Base-by-base conservation (phyloP, 53 echinoderm and acorn worm genomes). In the Arbacia lixula region DNA sequence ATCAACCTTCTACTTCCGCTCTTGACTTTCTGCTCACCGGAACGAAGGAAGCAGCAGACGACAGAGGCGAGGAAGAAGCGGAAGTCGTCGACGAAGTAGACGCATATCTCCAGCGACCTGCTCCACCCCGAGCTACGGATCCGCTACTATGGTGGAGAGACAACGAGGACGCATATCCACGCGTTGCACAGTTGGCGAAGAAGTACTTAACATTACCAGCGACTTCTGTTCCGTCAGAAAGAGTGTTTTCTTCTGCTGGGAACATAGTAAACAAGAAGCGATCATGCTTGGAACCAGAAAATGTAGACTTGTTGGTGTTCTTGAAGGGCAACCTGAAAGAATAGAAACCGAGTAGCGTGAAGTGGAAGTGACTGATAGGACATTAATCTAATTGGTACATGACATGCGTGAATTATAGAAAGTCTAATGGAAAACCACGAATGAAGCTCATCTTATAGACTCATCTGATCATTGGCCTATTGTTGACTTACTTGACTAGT, bases 211-310 rank as follows among this genome's bases (percentile, higher is more conserved):
- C 68, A 14, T 27, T 79, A 6, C 85, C 86, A 14, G 85, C 85
- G 19, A 89, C 89, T 0, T 89, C 89, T 0, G 85, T 85, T 0
- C 89, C 89, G 3, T 74, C 85, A 24, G 89, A 89, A 32, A 56
- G 85, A 29, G 85, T 85, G 1, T 80, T 90, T 58, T 90, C 90
- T 6, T 19, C 53, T 2, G 90, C 90, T 6, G 90, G 90, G 19
- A 86, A 86, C 25, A 86, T 89, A 24, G 85, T 76, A 0, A 78
- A 54, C 34, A 27, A 53, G 2, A 90, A 86, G 33, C n/a, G 78
- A 9, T 61, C 74, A 52, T 84, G 60, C 27, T 40, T 76, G 0
- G 21, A 20, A 5, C 41, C 90, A 6, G 79, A 85, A 3, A 89
- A 89, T 54, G 71, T 89, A 1, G 67, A 89, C 31, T 58, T 85